Percentiles rank a stretch among this genome's conserved stretches.
Conservation (phyloP, 2,113 vertebrate genomes). For the Collichthys lucidus region DNA sequence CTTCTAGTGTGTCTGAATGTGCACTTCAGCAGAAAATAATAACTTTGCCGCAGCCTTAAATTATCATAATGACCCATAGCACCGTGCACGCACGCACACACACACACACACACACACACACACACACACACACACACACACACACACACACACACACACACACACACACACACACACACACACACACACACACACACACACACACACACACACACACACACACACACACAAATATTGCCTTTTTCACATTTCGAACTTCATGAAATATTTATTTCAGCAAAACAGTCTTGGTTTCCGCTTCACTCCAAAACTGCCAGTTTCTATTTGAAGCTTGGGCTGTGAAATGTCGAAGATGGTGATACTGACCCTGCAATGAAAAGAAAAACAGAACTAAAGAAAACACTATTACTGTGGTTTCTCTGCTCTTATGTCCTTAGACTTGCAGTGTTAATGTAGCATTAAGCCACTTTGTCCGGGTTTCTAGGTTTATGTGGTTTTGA, state of each 20-base stretch:
- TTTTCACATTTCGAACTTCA: conserved; percentile 62
- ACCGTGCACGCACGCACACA: conserved; percentile 24
- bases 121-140: conserved; percentile 25
- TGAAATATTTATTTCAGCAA: conserved; percentile 70
- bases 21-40: conserved; percentile 77
- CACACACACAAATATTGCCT: conserved; percentile 39
- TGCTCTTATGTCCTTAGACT: conserved; percentile 16
- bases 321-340: conserved; percentile 61
- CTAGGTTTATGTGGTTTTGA: conserved; percentile 49
- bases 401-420: conserved; percentile 35
- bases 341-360: conserved; percentile 53
- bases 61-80: conserved; percentile 72
- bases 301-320: conserved; percentile 64
- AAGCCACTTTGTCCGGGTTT: conserved; percentile 44
- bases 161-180: conserved; percentile 18
- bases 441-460: conserved; percentile 19
- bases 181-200: neutral
- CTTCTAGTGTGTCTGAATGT: conserved; percentile 63
- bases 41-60: conserved; percentile 61
- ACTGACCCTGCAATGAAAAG: conserved; percentile 1
- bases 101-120: neutral
- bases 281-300: conserved; percentile 61
- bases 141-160: conserved; percentile 24
- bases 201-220: conserved; percentile 26
- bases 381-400: conserved; percentile 45